Conservation (phyloP, 1,140 invertebrate species). For the Zophobas morio region DNA sequence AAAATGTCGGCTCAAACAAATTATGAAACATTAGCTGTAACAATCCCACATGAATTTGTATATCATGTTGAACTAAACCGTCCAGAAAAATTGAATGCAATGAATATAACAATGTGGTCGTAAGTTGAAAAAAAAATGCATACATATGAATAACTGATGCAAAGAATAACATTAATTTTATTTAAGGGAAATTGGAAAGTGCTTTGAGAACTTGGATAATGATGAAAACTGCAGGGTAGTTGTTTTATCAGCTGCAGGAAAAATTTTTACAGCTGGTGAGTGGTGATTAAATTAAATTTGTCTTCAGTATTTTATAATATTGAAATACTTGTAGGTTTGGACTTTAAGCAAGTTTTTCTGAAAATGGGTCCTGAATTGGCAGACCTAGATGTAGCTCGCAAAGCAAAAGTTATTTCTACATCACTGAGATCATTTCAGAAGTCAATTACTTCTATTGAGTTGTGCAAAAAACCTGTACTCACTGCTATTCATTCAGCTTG, state of each 20-base stretch:
- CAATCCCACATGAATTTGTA: slow-evolving; percentile 84
- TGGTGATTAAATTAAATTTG: neutral
- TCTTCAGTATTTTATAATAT: neutral
- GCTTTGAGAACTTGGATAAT: slow-evolving; percentile 82
- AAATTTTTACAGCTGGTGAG: slow-evolving; percentile 62
- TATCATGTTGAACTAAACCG: slow-evolving; percentile 93
- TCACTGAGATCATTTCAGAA: slow-evolving; percentile 83
- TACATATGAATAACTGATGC: slow-evolving; percentile 5
- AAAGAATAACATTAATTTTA: neutral
- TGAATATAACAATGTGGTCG: slow-evolving; percentile 88
- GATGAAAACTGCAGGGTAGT: slow-evolving; percentile 89
- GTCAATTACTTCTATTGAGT: slow-evolving; percentile 84
- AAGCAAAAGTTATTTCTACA: slow-evolving; percentile 78
- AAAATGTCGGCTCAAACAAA: slow-evolving; percentile 18
- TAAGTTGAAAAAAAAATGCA: slow-evolving; percentile 70
- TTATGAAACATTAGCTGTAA: slow-evolving; percentile 82
- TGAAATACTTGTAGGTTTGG: slow-evolving; percentile 74
- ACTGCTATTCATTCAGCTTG: slow-evolving; percentile 90
- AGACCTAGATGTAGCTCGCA: slow-evolving; percentile 86
- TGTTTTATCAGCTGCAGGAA: slow-evolving; percentile 79
- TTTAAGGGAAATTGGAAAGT: slow-evolving; percentile 80
- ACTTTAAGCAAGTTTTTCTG: slow-evolving; percentile 77
- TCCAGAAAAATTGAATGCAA: slow-evolving; percentile 90
- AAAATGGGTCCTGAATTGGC: slow-evolving; percentile 72
- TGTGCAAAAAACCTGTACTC: slow-evolving; percentile 89